Evolutionary conservation across 2,797 vertebrate genomes (phyloP).

Genomic region (Bryconaethiops microstoma): DNA sequence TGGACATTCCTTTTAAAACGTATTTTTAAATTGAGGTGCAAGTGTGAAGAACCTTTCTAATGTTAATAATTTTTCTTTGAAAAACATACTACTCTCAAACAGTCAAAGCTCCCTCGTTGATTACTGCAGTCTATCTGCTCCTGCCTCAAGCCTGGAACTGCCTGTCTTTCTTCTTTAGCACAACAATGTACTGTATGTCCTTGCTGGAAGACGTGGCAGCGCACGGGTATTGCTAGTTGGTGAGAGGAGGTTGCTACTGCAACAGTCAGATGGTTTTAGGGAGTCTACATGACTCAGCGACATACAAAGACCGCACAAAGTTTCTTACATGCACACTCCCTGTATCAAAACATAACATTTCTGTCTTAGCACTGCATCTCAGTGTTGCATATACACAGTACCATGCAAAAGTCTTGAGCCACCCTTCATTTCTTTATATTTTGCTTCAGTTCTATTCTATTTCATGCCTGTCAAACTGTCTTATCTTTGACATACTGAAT

Average conservation of each 20-base stretch:
- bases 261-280: constrained; percentile 6
- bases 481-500: too few relatives aligned
- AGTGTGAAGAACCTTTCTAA: not conserved
- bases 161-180: constrained; percentile 4
- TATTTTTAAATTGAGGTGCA: not conserved
- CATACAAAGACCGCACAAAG: not conserved
- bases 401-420: too few relatives aligned
- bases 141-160: constrained; percentile 11
- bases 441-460: too few relatives aligned
- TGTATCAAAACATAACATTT: not conserved
- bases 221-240: not conserved
- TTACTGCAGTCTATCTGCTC: not conserved
- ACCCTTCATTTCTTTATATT: too few relatives aligned
- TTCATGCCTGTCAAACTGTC: too few relatives aligned
- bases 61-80: not conserved
- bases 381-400: not conserved
- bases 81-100: not conserved
- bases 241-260: not conserved
- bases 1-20: not conserved
- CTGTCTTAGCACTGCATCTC: not conserved
- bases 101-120: not conserved
- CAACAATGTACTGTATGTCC: constrained; percentile 5
- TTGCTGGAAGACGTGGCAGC: constrained; percentile 12
- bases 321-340: not conserved
- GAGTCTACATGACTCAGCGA: not conserved